Base-by-base conservation (phyloP, 2,888 invertebrate genomes). In the Patella pellucida region DNA sequence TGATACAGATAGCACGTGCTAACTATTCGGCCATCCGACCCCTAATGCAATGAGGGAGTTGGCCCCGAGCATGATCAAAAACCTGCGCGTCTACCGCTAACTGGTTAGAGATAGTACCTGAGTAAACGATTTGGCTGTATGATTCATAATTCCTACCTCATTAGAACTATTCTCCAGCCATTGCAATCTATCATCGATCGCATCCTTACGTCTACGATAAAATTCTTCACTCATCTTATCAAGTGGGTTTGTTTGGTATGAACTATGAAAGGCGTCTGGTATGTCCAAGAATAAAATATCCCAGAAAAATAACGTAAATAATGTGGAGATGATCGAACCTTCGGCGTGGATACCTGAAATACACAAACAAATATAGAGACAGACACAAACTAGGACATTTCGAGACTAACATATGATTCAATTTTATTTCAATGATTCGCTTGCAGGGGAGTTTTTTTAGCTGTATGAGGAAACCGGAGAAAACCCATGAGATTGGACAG, bases 251-350 rank as follows among this genome's bases (percentile, higher is more conserved):
- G 90, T 86, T 89, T 96, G 96, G 87, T 93, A 94, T 4, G 91
- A 91, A 0, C 93, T 93, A 68, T 95, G 91, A 90, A 95, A 96
- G 15, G 93, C 92, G 77, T 95, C 94, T 0, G 92, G 91, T 16
- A 94, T 91, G 15, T 89, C 82, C 75, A 91, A 88, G 84, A 94
- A 95, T 70, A 97, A 93, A 3, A 95, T 93, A 82, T 96, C 95
- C 96, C 96, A 96, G 90, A 96, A 95, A 11, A 95, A 90, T 0
- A 95, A 90, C 56, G 92, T 92, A 89, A 94, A 94, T 75, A 95
- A 88, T 0, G 93, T 93, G 3, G 92, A 92, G 9, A 95, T 92
- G 19, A 94, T 92, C 0, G 93, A 91, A 2, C 95, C 94, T 89
- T 96, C 95, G 86, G 94, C 94, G 88, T 95, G 95, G n/a, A 93